Conservation (phyloP, 2,113 vertebrate genomes). For the Chlamydotis undulata region DNA sequence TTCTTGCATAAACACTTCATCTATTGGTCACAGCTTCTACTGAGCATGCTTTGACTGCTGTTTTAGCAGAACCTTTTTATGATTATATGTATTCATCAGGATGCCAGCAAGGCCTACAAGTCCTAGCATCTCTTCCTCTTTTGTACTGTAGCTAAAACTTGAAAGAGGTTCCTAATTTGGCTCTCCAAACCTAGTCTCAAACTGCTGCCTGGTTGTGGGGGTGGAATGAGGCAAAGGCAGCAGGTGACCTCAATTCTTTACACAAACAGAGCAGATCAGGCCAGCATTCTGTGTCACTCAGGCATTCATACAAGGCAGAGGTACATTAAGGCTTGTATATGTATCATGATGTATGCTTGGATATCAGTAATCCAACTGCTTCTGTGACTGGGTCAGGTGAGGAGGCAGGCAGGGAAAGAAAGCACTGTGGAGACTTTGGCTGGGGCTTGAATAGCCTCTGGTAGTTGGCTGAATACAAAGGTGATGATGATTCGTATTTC, state of each 20-base stretch:
- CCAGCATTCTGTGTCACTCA: background rate
- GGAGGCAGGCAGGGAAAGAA: background rate
- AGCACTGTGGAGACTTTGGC: background rate
- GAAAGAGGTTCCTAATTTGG: background rate
- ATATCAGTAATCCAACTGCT: background rate
- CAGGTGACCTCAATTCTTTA: background rate
- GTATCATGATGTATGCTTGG: background rate
- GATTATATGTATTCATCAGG: background rate
- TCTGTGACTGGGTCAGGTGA: background rate
- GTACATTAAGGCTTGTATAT: background rate
- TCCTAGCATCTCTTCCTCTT: background rate
- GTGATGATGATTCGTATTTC: background rate
- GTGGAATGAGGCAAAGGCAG: background rate
- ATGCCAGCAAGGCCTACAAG: background rate
- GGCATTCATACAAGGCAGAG: background rate
- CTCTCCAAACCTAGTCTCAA: background rate
- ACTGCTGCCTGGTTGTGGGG: background rate
- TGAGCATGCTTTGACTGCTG: background rate
- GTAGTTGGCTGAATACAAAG: background rate
- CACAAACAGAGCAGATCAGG: accelerated
- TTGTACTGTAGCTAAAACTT: background rate
- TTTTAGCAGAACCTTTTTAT: background rate
- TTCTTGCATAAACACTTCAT: background rate
- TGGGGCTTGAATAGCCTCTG: background rate
- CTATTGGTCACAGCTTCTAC: background rate